Evolutionary conservation across 92 coral and sea anemone species (phyloP).

Genomic region (Actinernus sp.): DNA sequence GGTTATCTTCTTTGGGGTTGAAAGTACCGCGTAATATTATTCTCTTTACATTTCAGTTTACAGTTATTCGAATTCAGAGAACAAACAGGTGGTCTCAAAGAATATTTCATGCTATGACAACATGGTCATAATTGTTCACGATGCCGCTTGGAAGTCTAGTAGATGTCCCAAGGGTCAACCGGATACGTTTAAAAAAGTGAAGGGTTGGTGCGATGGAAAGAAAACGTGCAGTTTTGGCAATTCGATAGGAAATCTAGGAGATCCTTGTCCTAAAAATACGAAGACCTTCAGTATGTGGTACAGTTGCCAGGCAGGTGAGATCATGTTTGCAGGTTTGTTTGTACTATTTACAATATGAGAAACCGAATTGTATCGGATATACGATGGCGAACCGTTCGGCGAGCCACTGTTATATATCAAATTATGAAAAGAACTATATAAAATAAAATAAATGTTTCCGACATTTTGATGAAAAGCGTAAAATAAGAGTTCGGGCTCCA

Average conservation of each 20-base stretch:
- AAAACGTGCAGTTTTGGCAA: constrained; percentile 9
- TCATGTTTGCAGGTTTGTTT: too few species aligned
- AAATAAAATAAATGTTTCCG: too few species aligned
- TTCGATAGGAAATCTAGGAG: not conserved
- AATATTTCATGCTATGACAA: constrained; percentile 56
- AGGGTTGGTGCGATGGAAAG: constrained; percentile 48
- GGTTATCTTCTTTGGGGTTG: too few species aligned
- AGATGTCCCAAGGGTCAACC: constrained; percentile 1
- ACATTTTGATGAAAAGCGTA: too few species aligned
- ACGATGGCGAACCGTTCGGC: too few species aligned
- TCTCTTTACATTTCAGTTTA: constrained; percentile 28
- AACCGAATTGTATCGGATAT: too few species aligned
- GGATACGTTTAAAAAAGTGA: constrained; percentile 10
- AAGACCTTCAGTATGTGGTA: constrained; percentile 43
- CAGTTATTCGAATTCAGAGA: not conserved
- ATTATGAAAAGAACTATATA: too few species aligned
- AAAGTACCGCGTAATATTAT: too few species aligned
- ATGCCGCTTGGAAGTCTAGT: constrained; percentile 14
- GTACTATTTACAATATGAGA: too few species aligned
- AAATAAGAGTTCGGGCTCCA: too few species aligned
- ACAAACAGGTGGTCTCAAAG: constrained; percentile 15
- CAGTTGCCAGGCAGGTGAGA: constrained; percentile 74
- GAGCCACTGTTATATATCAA: too few species aligned
- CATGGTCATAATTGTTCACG: constrained; percentile 61
- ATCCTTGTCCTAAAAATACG: constrained; percentile 17